These are phyloP conservation scores for Aleiodes sp. DNA, from an alignment of 1,140 invertebrate species.

Conservation along the genomic window DNA sequence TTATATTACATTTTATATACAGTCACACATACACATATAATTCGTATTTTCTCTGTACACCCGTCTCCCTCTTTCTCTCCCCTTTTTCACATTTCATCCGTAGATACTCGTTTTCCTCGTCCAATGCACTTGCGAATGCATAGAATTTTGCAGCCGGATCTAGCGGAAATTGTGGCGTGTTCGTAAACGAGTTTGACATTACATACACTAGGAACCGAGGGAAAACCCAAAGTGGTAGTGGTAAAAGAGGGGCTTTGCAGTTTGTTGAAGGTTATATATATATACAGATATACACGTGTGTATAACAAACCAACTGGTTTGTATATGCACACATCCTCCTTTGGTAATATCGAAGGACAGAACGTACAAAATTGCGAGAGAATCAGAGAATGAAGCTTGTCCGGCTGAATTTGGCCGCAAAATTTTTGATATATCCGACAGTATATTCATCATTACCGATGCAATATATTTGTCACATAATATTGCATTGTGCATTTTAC, in stretches of 20 bases:
- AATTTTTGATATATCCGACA: not conserved
- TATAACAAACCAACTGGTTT: slow-evolving; percentile 9
- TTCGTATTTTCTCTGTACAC: not conserved
- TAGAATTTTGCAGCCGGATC: slow-evolving; percentile 36
- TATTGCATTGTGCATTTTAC: not conserved
- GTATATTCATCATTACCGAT: slow-evolving; percentile 5
- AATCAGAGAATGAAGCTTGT: not conserved
- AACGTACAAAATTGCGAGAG: not conserved
- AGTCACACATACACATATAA: too few species aligned
- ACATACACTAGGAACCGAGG: slow-evolving; percentile 21
- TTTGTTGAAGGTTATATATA: too few species aligned
- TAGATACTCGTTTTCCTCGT: not conserved
- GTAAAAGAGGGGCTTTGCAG: not conserved
- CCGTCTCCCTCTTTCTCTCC: not conserved
- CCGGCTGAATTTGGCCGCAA: not conserved
- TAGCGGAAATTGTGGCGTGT: slow-evolving; percentile 36
- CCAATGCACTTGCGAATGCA: slow-evolving; percentile 33
- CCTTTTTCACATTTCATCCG: not conserved
- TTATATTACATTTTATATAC: not conserved
- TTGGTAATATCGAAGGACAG: not conserved
- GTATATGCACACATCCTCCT: not conserved
- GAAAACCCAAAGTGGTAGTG: not conserved
- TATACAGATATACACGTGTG: not conserved
- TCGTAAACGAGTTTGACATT: slow-evolving; percentile 37
- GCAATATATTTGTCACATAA: slow-evolving; percentile 6